Conservation (phyloP, 2,113 vertebrate species). For the Ginglymostoma cirratum region DNA sequence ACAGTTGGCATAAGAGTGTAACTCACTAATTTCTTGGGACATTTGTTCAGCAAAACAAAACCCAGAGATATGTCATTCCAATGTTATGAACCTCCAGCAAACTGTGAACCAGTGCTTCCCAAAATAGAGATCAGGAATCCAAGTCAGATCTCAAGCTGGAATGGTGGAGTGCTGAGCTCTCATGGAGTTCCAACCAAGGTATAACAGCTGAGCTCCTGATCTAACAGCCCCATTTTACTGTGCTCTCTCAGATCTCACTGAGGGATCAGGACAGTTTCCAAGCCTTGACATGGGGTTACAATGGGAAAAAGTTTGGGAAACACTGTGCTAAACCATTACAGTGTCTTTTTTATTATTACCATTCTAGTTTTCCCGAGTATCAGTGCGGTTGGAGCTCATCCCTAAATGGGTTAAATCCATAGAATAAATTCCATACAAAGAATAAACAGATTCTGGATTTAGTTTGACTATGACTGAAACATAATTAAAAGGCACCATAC, state of each 20-base stretch:
- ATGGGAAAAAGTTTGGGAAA: no score
- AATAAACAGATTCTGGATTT: not conserved
- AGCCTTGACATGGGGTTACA: no score
- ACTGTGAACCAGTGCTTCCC: not conserved
- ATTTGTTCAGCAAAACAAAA: not conserved
- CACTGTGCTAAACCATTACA: no score
- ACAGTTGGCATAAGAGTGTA: not conserved
- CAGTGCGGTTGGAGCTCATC: not conserved
- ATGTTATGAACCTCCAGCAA: not conserved
- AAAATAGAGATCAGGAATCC: no score
- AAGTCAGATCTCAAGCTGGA: no score
- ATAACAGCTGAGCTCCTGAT: no score
- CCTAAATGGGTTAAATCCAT: not conserved
- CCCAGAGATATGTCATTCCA: not conserved
- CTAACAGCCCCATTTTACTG: no score
- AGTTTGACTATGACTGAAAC: not conserved
- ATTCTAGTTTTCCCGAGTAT: not conserved
- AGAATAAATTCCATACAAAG: not conserved
- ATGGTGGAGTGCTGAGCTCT: no score
- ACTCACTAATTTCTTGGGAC: not conserved
- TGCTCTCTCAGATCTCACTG: no score
- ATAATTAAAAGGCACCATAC: conserved; percentile 13
- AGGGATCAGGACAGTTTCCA: no score
- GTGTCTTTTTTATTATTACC: not conserved
- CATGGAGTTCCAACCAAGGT: no score